phyloP scores from a whole-genome alignment of 2,113 vertebrate genomes.

The Amia ocellicauda region DNA sequence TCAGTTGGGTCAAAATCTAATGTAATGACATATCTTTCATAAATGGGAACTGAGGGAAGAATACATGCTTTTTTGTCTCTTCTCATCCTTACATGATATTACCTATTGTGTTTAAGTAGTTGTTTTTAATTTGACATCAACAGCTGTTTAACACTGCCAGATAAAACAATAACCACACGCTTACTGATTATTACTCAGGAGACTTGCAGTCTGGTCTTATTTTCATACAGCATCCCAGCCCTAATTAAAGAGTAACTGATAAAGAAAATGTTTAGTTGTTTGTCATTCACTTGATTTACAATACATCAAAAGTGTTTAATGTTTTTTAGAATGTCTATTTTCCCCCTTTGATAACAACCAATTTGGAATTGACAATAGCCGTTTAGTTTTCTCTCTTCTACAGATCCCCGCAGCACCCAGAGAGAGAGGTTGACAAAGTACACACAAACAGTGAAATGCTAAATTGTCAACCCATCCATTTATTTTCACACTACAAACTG shows the following conservation, averaged over 20 bases:
- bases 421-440: no score
- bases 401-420: no score
- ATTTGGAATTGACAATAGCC: no score
- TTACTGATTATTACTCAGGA: not conserved
- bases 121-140: not conserved
- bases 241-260: not conserved
- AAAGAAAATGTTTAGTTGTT: not conserved
- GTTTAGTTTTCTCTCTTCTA: no score
- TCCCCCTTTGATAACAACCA: no score
- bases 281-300: not conserved
- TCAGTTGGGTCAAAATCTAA: constrained; percentile 4
- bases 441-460: no score
- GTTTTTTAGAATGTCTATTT: no score
- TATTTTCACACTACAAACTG: no score
- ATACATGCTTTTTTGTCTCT: not conserved
- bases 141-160: not conserved
- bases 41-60: not conserved
- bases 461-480: no score
- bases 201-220: no score
- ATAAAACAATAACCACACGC: not conserved
- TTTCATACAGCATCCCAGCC: no score
- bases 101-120: not conserved
- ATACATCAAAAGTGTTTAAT: not conserved
- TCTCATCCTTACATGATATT: not conserved
- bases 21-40: not conserved